Base-by-base conservation (phyloP, 2,113 vertebrate species). In the Panthera tigris region DNA sequence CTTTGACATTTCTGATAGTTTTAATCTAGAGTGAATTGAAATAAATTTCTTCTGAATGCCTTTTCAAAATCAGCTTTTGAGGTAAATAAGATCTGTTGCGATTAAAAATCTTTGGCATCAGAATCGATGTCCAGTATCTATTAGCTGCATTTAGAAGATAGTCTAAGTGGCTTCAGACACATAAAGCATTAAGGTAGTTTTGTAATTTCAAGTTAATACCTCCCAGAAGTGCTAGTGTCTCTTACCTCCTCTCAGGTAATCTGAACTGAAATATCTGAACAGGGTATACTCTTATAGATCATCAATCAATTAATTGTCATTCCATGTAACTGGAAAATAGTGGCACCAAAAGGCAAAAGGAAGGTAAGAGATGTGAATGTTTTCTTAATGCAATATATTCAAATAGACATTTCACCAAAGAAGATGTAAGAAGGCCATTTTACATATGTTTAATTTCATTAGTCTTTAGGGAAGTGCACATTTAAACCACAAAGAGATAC, bases 61-160 rank as follows among this genome's bases (percentile, higher is more conserved):
- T 61, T 94, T 97, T 86, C 9, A 68, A 84, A 93, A 90, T 93
- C 33, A 86, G 19, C 10, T 76, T 95, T 69, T 89, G 31, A 81
- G 39, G 36, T 69, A 69, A 83, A n/a, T 48, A 79, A 96, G 52
- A n/a, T 73, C 7, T 57, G 39, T 41, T 65, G 55, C 84, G 41
- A 83, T 65, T 57, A 80, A 87, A 76, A 88, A 66, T 73, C 8
- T 84, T 36, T 81, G 31, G 66, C 41, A 76, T 9, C 45, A 68
- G 4, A 74, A 71, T 8, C 65, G 7, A 73, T 86, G 61, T 82
- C 15, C 3, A 85, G 36, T 7, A 50, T 29, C 8, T 80, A 39
- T 25, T n/a, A 78, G 66, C 11, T 48, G 19, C 78, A 63, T 76
- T 85, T 87, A 82, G 25, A 52, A 80, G 68, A 80, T 39, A 68